A percentile compares a stretch with the other conserved stretches of the same genome.
These are phyloP conservation scores for Fregetta grallaria DNA, from an alignment of 2,113 vertebrate species.

Conservation along the genomic window DNA sequence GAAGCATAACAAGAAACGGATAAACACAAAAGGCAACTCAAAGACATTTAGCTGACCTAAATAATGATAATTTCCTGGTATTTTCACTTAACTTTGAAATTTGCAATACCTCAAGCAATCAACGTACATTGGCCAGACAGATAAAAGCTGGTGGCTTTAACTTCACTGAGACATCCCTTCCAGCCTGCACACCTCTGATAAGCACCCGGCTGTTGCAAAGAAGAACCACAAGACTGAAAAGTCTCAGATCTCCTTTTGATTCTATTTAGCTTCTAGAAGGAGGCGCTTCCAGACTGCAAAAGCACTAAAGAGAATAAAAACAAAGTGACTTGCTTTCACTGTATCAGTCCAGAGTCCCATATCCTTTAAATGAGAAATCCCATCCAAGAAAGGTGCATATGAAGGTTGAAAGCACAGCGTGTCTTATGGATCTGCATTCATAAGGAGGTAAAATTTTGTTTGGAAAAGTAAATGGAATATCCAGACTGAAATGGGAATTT, in stretches of 20 bases:
- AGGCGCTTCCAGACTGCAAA: not conserved
- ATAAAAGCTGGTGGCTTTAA: not conserved
- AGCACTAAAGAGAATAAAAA: not conserved
- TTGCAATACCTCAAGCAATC: not conserved
- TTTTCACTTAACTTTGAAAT: not conserved
- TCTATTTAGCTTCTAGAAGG: not conserved
- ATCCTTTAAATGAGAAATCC: not conserved
- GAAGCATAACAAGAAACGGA: not conserved
- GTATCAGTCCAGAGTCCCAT: not conserved
- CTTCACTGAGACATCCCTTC: not conserved
- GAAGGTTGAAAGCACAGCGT: not conserved
- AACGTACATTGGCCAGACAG: not conserved
- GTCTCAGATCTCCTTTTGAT: not conserved
- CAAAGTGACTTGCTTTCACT: not conserved
- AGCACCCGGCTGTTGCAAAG: not conserved
- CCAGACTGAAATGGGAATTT: not conserved
- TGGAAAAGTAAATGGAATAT: not conserved
- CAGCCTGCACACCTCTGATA: not conserved
- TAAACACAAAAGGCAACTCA: not conserved
- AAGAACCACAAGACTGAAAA: not conserved
- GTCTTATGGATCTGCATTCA: not conserved
- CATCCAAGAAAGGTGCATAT: not conserved
- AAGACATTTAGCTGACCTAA: not conserved
- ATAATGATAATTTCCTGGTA: not conserved
- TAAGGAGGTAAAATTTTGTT: not conserved